A percentile compares a stretch with the other conserved stretches of the same genome.
Conservation (phyloP, 2,113 vertebrate species). For the Anoplopoma fimbria region DNA sequence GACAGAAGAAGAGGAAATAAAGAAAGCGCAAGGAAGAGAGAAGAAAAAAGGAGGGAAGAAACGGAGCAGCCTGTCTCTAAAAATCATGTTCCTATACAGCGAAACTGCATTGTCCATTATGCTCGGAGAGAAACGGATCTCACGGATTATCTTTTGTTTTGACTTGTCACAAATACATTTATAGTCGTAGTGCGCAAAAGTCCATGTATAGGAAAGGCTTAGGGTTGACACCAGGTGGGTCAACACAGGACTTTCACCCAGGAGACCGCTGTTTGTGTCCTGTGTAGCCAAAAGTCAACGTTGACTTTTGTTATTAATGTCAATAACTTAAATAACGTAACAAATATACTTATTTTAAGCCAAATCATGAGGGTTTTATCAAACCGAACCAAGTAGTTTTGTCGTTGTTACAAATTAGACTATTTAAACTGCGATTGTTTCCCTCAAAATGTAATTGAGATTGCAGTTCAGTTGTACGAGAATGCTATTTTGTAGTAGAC, state of each 20-base stretch:
- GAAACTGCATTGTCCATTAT: too few species aligned
- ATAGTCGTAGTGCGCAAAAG: too few species aligned
- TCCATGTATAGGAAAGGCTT: too few species aligned
- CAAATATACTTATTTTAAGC: neutral
- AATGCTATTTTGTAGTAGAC: neutral
- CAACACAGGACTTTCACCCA: too few species aligned
- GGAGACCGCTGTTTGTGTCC: neutral
- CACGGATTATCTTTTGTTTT: too few species aligned
- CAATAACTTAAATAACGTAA: neutral
- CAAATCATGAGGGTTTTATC: neutral
- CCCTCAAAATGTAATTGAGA: neutral
- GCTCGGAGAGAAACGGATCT: too few species aligned
- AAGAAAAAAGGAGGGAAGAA: neutral
- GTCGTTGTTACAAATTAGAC: neutral
- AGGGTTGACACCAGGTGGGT: too few species aligned
- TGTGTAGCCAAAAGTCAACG: neutral
- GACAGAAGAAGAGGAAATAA: neutral
- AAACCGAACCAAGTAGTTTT: too few species aligned
- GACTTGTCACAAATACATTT: too few species aligned
- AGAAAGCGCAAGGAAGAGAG: neutral
- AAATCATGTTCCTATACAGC: too few species aligned
- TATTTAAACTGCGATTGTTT: neutral
- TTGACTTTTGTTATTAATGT: neutral
- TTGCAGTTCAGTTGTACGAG: neutral
- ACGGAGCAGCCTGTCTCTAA: too few species aligned